These are phyloP conservation scores for Bufo bufo DNA, from an alignment of 2,113 vertebrate genomes.

Conservation along the genomic window DNA sequence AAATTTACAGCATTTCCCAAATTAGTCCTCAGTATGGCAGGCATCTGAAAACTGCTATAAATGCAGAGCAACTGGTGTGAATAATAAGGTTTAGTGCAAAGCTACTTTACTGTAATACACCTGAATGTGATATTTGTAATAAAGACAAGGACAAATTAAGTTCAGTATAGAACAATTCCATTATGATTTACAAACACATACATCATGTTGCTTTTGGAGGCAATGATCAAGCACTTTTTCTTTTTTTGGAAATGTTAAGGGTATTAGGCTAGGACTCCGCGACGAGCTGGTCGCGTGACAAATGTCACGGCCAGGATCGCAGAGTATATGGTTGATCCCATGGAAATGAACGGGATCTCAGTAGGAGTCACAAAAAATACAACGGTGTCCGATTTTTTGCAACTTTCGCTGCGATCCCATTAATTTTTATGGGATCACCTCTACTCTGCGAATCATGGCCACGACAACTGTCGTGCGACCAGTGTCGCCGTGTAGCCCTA, in stretches of 20 bases:
- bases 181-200: background rate
- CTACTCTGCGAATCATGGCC: no score
- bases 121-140: background rate
- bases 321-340: no score
- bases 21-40: conserved; percentile 55
- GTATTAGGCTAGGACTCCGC: background rate
- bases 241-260: background rate
- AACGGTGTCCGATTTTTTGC: no score
- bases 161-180: background rate
- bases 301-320: no score
- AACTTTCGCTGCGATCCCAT: no score
- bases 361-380: no score
- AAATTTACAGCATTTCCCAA: conserved; percentile 55
- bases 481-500: no score
- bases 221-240: background rate
- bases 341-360: no score
- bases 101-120: conserved; percentile 3
- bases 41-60: conserved; percentile 44
- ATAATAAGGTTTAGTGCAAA: conserved; percentile 30
- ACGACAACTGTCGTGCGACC: no score
- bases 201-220: background rate
- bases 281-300: no score
- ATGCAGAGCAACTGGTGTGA: conserved; percentile 37
- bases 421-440: no score
- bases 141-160: background rate